phyloP scores from a whole-genome alignment of 1,140 invertebrate genomes.

The Atopsyche davidsoni region DNA sequence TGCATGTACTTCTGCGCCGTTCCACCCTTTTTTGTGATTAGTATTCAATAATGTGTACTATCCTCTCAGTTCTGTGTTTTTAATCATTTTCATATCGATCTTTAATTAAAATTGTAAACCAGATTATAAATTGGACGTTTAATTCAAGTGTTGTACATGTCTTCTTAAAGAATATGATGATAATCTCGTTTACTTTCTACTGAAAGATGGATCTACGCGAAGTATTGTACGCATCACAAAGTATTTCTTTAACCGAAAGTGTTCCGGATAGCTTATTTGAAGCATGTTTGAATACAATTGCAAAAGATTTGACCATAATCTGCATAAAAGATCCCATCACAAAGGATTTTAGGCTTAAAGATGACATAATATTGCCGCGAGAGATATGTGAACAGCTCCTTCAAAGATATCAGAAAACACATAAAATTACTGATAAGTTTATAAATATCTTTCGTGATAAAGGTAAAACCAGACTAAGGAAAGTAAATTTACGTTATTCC shows the following conservation, averaged over 20 bases:
- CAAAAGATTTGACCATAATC: slow-evolving; percentile 5
- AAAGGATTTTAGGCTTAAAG: not conserved
- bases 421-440: slow-evolving; percentile 58
- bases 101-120: too few relatives aligned
- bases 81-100: too few relatives aligned
- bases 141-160: too few relatives aligned
- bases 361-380: slow-evolving; percentile 31
- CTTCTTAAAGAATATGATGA: too few relatives aligned
- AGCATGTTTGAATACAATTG: slow-evolving; percentile 6
- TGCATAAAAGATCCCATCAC: not conserved
- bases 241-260: not conserved
- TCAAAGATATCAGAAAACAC: slow-evolving; percentile 53
- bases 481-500: slow-evolving; percentile 64
- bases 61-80: too few relatives aligned
- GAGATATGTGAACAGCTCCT: slow-evolving; percentile 51
- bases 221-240: too few relatives aligned
- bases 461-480: slow-evolving; percentile 58
- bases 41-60: too few relatives aligned
- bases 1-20: too few relatives aligned
- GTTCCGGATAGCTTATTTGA: slow-evolving; percentile 6
- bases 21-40: too few relatives aligned
- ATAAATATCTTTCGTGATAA: slow-evolving; percentile 67
- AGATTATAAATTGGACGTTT: too few relatives aligned
- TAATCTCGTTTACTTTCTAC: too few relatives aligned
- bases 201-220: too few relatives aligned